Evolutionary conservation across 2,888 invertebrate species (phyloP).

Genomic region (Xiphydria camelus): DNA sequence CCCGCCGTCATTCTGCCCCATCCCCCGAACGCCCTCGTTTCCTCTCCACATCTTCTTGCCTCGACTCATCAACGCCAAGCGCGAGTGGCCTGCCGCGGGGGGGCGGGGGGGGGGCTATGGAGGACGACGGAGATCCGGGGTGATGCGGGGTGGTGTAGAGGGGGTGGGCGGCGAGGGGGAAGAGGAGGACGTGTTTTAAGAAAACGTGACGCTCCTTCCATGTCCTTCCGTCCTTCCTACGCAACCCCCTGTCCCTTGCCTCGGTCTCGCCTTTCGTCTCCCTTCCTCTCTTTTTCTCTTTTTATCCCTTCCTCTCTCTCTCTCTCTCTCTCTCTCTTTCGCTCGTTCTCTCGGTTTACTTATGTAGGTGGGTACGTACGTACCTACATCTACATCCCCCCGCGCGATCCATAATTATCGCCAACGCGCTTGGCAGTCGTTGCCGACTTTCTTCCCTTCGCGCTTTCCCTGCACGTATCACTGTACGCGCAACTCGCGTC

Average conservation of each 20-base stretch:
- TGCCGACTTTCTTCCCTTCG: conserved; percentile 28
- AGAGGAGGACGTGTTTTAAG: conserved; percentile 29
- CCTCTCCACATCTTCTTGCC: conserved; percentile 40
- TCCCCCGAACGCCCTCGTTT: conserved; percentile 12
- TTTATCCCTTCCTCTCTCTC: neutral
- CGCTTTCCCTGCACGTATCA: conserved; percentile 8
- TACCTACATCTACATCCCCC: conserved; percentile 10
- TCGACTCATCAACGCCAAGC: conserved; percentile 46
- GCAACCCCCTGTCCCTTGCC: neutral
- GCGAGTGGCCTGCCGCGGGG: conserved; percentile 10
- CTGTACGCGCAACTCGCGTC: conserved; percentile 31
- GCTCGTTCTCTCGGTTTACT: conserved; percentile 9
- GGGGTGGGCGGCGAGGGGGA: conserved; percentile 25
- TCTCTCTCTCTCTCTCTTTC: conserved; percentile 3
- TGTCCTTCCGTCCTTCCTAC: conserved; percentile 12
- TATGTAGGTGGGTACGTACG: conserved; percentile 8
- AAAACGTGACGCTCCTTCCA: conserved; percentile 25
- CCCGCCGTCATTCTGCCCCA: conserved; percentile 5
- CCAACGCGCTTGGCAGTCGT: conserved; percentile 25
- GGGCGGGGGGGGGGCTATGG: conserved; percentile 24
- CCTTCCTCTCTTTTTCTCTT: neutral
- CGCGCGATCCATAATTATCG: conserved; percentile 32
- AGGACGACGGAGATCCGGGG: conserved; percentile 21
- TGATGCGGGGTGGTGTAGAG: conserved; percentile 3
- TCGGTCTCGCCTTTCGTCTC: neutral